Base-by-base conservation (phyloP, 2,888 invertebrate genomes). In the Masnerella sp. region DNA sequence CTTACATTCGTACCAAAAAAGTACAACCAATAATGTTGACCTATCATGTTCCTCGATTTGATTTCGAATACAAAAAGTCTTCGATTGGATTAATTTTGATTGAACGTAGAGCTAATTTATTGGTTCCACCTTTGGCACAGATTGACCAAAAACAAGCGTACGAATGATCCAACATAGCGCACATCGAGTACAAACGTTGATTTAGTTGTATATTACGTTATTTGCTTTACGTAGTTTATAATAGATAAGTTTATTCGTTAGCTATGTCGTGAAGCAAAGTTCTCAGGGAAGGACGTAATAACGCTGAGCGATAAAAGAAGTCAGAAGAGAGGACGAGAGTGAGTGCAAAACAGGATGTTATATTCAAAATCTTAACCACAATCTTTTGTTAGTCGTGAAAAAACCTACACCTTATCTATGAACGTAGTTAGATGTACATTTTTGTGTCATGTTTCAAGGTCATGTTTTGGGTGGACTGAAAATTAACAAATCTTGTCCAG, bases 111-210 rank as follows among this genome's bases (percentile, higher is more conserved):
- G n/a, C n/a, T n/a, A n/a, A n/a, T n/a, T n/a, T n/a, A n/a, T n/a
- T n/a, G n/a, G n/a, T n/a, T n/a, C n/a, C n/a, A 52, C 18, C 59
- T n/a, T n/a, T n/a, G 61, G 52, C 58, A 22, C 34, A 22, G 11
- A 8, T 45, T 30, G 47, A 51, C 40, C 22, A 38, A 61, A 69
- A 72, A 65, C 42, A 67, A 67, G 80, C 77, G 80, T 78, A 81
- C 80, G 78, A 80, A 80, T 78, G 82, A 82, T 82, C 80, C 82
- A 80, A 80, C 78, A 82, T 81, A 84, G 81, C 78, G 83, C 80
- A 82, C 80, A 79, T 80, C 77, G 82, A 79, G 77, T 81, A 83
- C 78, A 83, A 80, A 80, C 79, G 82, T 72, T 79, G 76, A 80
- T 80, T 79, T 78, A 77, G 78, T 78, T 64, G 79, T 65, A 65